Conservation (phyloP, 2,797 vertebrate species). For the Erethizon dorsatum region DNA sequence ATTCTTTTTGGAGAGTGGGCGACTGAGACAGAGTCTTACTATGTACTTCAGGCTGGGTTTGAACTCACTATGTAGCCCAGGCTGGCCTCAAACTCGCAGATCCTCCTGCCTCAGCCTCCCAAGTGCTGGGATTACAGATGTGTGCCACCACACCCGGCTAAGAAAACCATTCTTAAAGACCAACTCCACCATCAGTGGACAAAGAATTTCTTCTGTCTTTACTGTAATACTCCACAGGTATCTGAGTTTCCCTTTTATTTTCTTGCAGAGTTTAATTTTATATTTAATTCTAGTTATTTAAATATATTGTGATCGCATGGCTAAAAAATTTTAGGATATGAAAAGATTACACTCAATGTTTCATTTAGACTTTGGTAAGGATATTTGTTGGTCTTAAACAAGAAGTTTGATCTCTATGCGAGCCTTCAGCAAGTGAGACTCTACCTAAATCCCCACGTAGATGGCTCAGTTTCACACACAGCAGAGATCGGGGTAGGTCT, state of each 20-base stretch:
- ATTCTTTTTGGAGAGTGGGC: background rate
- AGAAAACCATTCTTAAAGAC: background rate
- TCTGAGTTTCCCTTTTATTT: background rate
- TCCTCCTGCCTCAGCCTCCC: background rate
- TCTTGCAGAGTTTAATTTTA: background rate
- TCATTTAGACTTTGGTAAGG: slow-evolving; percentile 12
- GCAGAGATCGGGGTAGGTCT: background rate
- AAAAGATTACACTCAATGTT: background rate
- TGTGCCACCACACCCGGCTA: background rate
- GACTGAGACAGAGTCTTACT: background rate
- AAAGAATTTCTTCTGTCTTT: background rate
- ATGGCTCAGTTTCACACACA: background rate
- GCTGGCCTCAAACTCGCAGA: background rate
- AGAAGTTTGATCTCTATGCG: background rate
- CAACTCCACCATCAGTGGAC: background rate
- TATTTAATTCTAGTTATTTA: slow-evolving; percentile 22
- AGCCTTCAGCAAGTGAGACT: background rate
- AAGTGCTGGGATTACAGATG: no score
- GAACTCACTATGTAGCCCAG: no score
- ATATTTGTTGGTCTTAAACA: slow-evolving; percentile 23
- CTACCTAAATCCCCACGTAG: background rate
- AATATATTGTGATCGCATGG: background rate
- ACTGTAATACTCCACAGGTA: background rate
- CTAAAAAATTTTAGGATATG: background rate
- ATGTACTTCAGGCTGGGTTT: no score